phyloP scores from a whole-genome alignment of 2,888 invertebrate species.

The Nesidiocoris tenuis region DNA sequence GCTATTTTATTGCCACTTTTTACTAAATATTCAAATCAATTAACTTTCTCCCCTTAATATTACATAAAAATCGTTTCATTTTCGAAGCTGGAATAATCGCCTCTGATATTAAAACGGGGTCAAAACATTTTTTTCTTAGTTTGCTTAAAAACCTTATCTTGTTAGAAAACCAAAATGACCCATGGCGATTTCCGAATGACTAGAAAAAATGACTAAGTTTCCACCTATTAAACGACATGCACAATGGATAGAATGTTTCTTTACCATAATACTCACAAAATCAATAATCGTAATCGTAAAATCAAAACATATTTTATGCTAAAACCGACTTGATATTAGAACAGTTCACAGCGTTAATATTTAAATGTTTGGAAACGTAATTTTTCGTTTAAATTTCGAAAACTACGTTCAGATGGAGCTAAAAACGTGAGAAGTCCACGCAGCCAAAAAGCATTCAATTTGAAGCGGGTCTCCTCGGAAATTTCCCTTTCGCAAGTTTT shows the following conservation, averaged over 20 bases:
- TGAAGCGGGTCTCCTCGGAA: slow-evolving; percentile 15
- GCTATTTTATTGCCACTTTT: slow-evolving; percentile 51
- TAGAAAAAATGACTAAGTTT: slow-evolving; percentile 40
- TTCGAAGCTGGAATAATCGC: slow-evolving; percentile 16
- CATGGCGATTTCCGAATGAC: slow-evolving; percentile 43
- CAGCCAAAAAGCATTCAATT: slow-evolving; percentile 28
- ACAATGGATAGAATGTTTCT: slow-evolving; percentile 38
- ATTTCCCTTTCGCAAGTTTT: too few relatives aligned
- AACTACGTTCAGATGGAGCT: slow-evolving; percentile 34
- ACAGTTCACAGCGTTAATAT: slow-evolving; percentile 34
- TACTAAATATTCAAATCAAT: slow-evolving; percentile 46
- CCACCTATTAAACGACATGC: slow-evolving; percentile 39
- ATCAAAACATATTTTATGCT: slow-evolving; percentile 39
- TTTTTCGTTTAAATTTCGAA: slow-evolving; percentile 24
- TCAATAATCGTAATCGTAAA: slow-evolving; percentile 10
- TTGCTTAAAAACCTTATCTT: too few relatives aligned
- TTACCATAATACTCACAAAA: neutral
- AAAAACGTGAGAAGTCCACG: slow-evolving; percentile 27
- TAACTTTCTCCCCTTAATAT: slow-evolving; percentile 17
- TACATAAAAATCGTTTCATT: slow-evolving; percentile 28
- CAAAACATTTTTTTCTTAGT: slow-evolving; percentile 7
- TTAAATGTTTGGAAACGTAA: too few relatives aligned
- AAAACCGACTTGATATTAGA: slow-evolving; percentile 38
- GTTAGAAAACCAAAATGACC: slow-evolving; percentile 33
- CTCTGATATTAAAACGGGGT: slow-evolving; percentile 19